Evolutionary conservation across 2,888 invertebrate species (phyloP).

Genomic region (Frankliniella intonsa): DNA sequence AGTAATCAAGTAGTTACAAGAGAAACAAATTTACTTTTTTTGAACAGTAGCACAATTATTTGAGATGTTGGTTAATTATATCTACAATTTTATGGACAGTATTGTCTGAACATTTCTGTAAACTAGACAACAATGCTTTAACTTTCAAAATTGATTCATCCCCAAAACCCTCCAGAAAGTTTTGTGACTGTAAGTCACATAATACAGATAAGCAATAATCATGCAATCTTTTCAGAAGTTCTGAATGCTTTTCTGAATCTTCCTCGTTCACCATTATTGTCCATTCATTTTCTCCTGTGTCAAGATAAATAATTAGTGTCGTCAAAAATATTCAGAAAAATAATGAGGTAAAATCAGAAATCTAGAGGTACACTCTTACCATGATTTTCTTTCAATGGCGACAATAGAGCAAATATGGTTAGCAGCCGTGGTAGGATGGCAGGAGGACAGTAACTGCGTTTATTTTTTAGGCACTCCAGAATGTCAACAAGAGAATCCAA

Average conservation of each 20-base stretch:
- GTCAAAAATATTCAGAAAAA: background rate
- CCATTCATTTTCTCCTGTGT: background rate
- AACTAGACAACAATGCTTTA: background rate
- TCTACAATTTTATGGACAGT: background rate
- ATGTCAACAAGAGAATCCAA: background rate
- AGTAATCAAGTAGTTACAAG: background rate
- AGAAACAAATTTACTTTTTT: background rate
- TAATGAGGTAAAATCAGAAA: background rate
- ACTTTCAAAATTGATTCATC: background rate
- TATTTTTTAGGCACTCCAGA: background rate
- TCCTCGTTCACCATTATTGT: background rate
- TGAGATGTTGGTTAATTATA: background rate
- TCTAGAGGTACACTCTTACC: background rate
- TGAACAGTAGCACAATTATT: background rate
- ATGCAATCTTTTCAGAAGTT: background rate
- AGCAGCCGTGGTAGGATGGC: background rate
- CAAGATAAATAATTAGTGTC: background rate
- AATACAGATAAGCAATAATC: background rate
- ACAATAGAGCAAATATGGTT: background rate
- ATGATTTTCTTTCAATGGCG: background rate
- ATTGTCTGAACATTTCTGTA: background rate
- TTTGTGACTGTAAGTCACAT: background rate
- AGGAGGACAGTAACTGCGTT: background rate
- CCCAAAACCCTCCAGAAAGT: constrained; percentile 5
- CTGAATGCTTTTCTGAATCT: background rate